Conservation (phyloP, 2,113 vertebrate species). For the Porphyrio hochstetteri region DNA sequence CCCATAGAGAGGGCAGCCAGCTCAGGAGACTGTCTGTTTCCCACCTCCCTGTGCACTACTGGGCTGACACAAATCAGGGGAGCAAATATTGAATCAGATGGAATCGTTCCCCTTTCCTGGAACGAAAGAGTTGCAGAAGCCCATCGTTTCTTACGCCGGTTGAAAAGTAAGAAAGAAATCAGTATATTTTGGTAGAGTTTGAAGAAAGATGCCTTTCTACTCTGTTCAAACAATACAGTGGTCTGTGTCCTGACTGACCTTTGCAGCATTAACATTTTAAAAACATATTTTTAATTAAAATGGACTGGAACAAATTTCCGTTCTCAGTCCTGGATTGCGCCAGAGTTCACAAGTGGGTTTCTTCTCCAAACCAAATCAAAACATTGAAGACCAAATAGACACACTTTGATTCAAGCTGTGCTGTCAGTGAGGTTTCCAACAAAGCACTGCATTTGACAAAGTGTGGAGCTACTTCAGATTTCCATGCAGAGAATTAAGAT, state of each 20-base stretch:
- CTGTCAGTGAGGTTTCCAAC: background rate
- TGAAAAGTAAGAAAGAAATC: background rate
- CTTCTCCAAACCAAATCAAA: background rate
- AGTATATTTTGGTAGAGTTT: background rate
- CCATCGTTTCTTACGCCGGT: background rate
- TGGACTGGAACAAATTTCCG: background rate
- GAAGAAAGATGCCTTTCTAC: background rate
- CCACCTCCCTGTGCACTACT: background rate
- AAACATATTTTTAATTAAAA: background rate
- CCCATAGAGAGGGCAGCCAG: background rate
- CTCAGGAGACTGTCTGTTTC: background rate
- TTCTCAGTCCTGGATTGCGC: background rate
- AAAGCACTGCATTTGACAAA: background rate
- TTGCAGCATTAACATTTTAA: background rate
- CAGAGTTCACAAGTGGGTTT: background rate
- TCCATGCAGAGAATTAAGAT: background rate
- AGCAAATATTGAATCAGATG: background rate
- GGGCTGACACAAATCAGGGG: background rate
- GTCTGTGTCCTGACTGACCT: background rate
- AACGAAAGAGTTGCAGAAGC: background rate
- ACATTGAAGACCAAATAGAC: background rate
- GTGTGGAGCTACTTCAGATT: background rate
- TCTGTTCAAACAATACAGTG: background rate
- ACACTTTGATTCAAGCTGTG: background rate
- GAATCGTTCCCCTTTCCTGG: constrained; percentile 20